These are phyloP conservation scores for Catotricha subobsoleta DNA, from an alignment of 2,888 invertebrate species.

Conservation along the genomic window DNA sequence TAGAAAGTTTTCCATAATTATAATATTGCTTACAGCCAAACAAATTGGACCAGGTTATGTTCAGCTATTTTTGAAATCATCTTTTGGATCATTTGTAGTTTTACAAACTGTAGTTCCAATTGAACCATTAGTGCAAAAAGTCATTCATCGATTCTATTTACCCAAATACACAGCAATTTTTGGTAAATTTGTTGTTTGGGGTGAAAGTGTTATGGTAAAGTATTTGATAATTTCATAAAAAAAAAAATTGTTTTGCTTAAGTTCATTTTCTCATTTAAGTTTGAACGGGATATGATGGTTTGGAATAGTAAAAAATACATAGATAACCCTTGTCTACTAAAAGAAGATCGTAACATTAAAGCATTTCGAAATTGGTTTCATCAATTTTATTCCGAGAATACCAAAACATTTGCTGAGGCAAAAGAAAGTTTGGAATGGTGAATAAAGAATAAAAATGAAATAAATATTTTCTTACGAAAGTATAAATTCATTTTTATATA, in stretches of 20 bases:
- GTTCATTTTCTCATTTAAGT: constrained; percentile 40
- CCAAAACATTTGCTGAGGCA: constrained; percentile 33
- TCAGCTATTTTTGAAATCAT: constrained; percentile 40
- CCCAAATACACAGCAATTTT: constrained; percentile 40
- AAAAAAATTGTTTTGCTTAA: background rate
- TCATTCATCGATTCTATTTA: constrained; percentile 61
- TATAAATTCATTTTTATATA: too few species aligned
- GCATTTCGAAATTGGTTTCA: constrained; percentile 62
- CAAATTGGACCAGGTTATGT: constrained; percentile 64
- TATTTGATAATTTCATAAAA: constrained; percentile 4
- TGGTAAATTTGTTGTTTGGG: constrained; percentile 44
- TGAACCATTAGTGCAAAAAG: constrained; percentile 54
- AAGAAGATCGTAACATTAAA: constrained; percentile 54
- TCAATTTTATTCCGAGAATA: constrained; percentile 67
- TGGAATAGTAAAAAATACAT: constrained; percentile 75
- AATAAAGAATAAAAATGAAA: too few species aligned
- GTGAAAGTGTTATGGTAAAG: constrained; percentile 51
- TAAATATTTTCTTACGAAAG: too few species aligned
- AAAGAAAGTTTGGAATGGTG: constrained; percentile 18
- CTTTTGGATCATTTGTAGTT: constrained; percentile 42
- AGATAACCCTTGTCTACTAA: constrained; percentile 50
- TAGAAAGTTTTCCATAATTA: background rate
- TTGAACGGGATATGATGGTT: constrained; percentile 65
- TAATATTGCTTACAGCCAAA: constrained; percentile 6
- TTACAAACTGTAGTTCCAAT: constrained; percentile 64